A percentile compares a stretch with the other conserved stretches of the same genome.
Evolutionary conservation across 92 coral and sea anemone species (phyloP).

Genomic region (Epizoanthus rinbou): DNA sequence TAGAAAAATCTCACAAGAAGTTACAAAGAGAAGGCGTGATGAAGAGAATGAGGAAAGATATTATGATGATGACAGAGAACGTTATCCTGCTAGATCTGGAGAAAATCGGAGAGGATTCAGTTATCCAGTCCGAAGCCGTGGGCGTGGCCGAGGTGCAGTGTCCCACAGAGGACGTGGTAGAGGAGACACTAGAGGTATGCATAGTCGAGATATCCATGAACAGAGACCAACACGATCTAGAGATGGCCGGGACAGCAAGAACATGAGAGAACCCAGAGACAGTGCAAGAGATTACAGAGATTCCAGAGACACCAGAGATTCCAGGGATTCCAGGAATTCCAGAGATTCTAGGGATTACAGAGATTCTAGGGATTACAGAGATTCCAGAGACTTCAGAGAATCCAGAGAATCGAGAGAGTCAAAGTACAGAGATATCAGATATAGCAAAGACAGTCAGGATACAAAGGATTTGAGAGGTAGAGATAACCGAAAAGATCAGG

Average conservation of each 20-base stretch:
- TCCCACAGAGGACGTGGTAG: conserved; percentile 69
- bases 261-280: not conserved
- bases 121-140: conserved; percentile 69
- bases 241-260: conserved; percentile 47
- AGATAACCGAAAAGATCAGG: not conserved
- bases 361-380: conserved; percentile 31
- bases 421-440: conserved; percentile 9
- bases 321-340: conserved; percentile 15
- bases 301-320: not conserved
- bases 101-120: conserved; percentile 68
- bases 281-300: conserved; percentile 32
- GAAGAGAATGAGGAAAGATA: conserved; percentile 48
- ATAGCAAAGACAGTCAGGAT: not conserved
- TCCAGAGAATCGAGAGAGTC: conserved; percentile 8
- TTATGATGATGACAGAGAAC: conserved; percentile 51
- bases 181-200: conserved; percentile 47
- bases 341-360: conserved; percentile 32
- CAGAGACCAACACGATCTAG: conserved; percentile 53
- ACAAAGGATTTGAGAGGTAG: not conserved
- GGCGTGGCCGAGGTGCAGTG: conserved; percentile 68
- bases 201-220: conserved; percentile 40
- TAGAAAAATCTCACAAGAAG: conserved; percentile 38
- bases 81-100: conserved; percentile 27
- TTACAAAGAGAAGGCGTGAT: conserved; percentile 52
- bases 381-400: not conserved